Conservation (phyloP, 1,140 invertebrate species). For the Sinella curviseta region DNA sequence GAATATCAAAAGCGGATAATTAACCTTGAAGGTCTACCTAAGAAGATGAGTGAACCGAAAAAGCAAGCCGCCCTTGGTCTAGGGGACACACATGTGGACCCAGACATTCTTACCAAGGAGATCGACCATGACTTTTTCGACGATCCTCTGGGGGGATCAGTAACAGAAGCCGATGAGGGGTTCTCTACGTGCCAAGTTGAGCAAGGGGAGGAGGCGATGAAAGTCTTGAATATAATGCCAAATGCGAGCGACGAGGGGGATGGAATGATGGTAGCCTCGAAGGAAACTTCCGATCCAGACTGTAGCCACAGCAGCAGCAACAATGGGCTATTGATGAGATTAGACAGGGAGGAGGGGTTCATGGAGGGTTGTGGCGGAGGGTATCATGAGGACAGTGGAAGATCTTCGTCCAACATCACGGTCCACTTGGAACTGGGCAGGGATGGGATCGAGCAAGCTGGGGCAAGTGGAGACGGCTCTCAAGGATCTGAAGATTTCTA, state of each 20-base stretch:
- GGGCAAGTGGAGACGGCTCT: not conserved
- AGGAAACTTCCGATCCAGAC: not conserved
- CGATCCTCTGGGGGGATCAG: not conserved
- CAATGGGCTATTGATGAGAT: slow-evolving; percentile 3
- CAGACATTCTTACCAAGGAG: slow-evolving; percentile 19
- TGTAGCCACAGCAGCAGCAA: not conserved
- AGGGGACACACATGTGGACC: slow-evolving; percentile 20
- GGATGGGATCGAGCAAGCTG: no score
- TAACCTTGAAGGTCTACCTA: no score
- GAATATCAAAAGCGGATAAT: not conserved
- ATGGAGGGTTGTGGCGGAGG: not conserved
- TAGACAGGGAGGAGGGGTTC: not conserved
- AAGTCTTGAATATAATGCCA: not conserved
- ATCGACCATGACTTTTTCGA: slow-evolving; percentile 39
- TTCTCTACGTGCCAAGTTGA: not conserved
- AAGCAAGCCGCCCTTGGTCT: slow-evolving; percentile 17
- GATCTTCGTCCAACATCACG: not conserved
- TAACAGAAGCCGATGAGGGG: not conserved
- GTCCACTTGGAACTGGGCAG: slow-evolving; percentile 1
- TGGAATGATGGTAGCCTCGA: not conserved
- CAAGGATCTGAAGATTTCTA: not conserved
- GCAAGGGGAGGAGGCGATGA: not conserved
- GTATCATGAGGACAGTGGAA: not conserved
- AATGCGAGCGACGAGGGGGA: not conserved
- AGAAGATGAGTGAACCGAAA: slow-evolving; percentile 9